phyloP scores from a whole-genome alignment of 2,888 invertebrate genomes.

The Drosophila percnosoma region DNA sequence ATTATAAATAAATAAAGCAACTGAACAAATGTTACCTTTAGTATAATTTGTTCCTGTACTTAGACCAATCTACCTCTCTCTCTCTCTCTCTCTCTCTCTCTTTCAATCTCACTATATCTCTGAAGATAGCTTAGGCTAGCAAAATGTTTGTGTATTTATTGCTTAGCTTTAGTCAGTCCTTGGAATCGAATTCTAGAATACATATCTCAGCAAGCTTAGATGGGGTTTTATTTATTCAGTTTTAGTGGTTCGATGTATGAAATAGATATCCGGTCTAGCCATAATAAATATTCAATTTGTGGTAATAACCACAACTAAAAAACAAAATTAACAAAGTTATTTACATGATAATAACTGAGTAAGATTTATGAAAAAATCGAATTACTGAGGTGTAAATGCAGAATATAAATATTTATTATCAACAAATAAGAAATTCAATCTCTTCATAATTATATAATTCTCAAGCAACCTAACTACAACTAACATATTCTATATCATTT shows the following conservation, averaged over 20 bases:
- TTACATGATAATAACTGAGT: neutral
- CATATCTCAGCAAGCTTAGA: constrained; percentile 51
- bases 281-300: constrained; percentile 15
- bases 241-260: constrained; percentile 20
- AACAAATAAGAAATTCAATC: neutral
- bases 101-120: too few relatives aligned
- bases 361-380: neutral
- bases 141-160: constrained; percentile 32
- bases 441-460: neutral
- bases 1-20: constrained; percentile 66
- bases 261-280: constrained; percentile 21
- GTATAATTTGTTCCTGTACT: constrained; percentile 20
- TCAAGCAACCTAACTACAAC: neutral
- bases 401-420: neutral
- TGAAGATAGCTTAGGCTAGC: neutral
- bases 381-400: neutral
- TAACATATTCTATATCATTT: neutral
- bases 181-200: constrained; percentile 27
- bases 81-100: neutral
- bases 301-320: constrained; percentile 1
- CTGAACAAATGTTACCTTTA: constrained; percentile 46
- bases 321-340: neutral
- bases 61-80: too few relatives aligned
- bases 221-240: constrained; percentile 33
- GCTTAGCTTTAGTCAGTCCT: constrained; percentile 39